These are phyloP conservation scores for Pteronotus mesoamericanus DNA, from an alignment of 2,797 vertebrate genomes.

Conservation along the genomic window DNA sequence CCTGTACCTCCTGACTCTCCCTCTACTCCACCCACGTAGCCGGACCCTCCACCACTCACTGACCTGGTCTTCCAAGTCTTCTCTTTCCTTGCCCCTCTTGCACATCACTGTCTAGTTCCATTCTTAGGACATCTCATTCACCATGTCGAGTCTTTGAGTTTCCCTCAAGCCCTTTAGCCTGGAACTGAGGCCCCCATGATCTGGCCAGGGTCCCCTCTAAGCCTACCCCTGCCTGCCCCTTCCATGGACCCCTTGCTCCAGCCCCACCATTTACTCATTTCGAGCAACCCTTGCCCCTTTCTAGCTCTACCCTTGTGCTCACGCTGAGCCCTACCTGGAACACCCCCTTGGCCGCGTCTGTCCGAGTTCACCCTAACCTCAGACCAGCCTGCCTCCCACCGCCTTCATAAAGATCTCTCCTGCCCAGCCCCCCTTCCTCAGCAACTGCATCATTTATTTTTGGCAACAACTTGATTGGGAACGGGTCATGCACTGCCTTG, in stretches of 20 bases:
- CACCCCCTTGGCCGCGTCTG: not conserved
- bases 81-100: not conserved
- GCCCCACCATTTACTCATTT: not conserved
- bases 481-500: rapidly evolving
- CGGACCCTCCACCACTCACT: not conserved
- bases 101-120: rapidly evolving
- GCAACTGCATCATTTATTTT: not conserved
- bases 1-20: not conserved
- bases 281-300: not conserved
- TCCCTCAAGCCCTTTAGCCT: not conserved
- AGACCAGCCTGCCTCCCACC: not conserved
- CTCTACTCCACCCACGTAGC: rapidly evolving
- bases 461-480: not conserved
- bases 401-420: not conserved
- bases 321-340: not conserved
- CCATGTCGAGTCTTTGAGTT: not conserved
- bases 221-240: not conserved
- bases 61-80: not conserved
- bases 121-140: not conserved
- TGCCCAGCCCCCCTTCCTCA: not conserved
- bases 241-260: not conserved
- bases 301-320: too few species aligned
- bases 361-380: not conserved
- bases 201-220: not conserved
- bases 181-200: not conserved